phyloP scores from a whole-genome alignment of 92 coral and sea anemone genomes.

The Epizoanthus fatuus region DNA sequence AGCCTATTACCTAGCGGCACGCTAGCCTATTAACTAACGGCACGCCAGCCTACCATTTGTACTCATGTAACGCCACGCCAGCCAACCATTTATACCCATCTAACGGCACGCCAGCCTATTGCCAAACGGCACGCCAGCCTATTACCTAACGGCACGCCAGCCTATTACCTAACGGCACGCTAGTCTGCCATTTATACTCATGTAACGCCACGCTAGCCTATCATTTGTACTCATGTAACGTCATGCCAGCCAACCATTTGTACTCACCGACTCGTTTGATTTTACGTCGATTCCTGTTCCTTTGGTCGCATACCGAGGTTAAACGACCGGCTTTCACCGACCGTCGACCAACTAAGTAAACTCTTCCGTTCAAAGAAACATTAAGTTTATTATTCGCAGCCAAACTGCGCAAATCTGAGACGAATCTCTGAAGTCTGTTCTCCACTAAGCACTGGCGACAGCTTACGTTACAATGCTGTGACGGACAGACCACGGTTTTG shows the following conservation, averaged over 20 bases:
- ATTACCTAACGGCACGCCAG: background rate
- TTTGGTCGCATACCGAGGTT: slow-evolving; percentile 49
- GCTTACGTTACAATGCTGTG: slow-evolving; percentile 77
- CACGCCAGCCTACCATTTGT: background rate
- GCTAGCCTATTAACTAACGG: background rate
- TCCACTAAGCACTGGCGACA: slow-evolving; percentile 91
- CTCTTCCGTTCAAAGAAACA: slow-evolving; percentile 78
- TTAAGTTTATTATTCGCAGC: slow-evolving; percentile 73
- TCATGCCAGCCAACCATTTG: background rate
- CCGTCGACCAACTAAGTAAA: slow-evolving; percentile 60
- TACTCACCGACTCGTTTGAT: slow-evolving; percentile 69
- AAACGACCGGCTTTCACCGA: slow-evolving; percentile 65
- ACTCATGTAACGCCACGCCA: background rate
- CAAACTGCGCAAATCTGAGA: slow-evolving; percentile 75
- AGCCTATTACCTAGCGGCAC: background rate
- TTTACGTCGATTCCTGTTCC: slow-evolving; percentile 63
- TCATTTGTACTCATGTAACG: background rate
- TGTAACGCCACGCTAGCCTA: background rate
- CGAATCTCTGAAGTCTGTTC: slow-evolving; percentile 76
- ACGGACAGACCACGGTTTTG: slow-evolving; percentile 65
- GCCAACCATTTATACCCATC: slow-evolving; percentile 22
- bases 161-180: background rate
- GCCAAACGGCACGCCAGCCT: too few species aligned
- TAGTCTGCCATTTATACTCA: background rate
- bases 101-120: background rate